phyloP scores from a whole-genome alignment of 2,888 invertebrate species.

The Cosmorhoe ocellata region DNA sequence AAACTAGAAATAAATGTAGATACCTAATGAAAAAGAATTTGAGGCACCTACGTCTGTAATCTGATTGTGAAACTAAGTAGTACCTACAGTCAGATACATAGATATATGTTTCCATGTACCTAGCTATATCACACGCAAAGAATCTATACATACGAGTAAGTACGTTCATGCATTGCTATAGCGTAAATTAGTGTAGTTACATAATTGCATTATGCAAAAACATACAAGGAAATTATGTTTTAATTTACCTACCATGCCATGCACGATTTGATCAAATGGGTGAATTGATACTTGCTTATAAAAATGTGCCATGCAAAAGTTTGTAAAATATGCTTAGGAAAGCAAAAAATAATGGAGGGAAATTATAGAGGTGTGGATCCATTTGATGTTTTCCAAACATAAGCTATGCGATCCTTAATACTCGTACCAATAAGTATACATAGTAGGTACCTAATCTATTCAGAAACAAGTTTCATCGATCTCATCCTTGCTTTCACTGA shows the following conservation, averaged over 20 bases:
- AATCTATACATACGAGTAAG: slow-evolving; percentile 22
- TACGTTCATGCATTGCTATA: slow-evolving; percentile 19
- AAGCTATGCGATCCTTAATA: neutral
- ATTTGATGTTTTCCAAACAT: too few species aligned
- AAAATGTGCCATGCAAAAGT: slow-evolving; percentile 14
- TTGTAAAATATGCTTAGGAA: slow-evolving; percentile 1
- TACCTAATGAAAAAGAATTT: neutral
- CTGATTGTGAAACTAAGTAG: neutral
- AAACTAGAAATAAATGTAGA: too few species aligned
- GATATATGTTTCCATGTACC: neutral
- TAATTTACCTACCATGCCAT: slow-evolving; percentile 13
- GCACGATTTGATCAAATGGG: neutral
- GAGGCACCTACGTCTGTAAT: neutral
- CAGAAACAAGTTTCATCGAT: slow-evolving; percentile 16
- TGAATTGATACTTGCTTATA: neutral
- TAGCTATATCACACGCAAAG: slow-evolving; percentile 22
- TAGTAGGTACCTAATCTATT: neutral
- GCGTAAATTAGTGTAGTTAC: slow-evolving; percentile 23
- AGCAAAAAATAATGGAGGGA: neutral
- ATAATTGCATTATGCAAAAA: slow-evolving; percentile 22
- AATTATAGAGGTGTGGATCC: too few species aligned
- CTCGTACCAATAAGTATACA: neutral
- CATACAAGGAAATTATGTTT: slow-evolving; percentile 5
- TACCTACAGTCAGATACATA: neutral
- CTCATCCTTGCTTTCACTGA: slow-evolving; percentile 48